Percentiles rank a stretch among this genome's conserved stretches.
These are phyloP conservation scores for Channa argus DNA, from an alignment of 2,113 vertebrate genomes.

Conservation along the genomic window DNA sequence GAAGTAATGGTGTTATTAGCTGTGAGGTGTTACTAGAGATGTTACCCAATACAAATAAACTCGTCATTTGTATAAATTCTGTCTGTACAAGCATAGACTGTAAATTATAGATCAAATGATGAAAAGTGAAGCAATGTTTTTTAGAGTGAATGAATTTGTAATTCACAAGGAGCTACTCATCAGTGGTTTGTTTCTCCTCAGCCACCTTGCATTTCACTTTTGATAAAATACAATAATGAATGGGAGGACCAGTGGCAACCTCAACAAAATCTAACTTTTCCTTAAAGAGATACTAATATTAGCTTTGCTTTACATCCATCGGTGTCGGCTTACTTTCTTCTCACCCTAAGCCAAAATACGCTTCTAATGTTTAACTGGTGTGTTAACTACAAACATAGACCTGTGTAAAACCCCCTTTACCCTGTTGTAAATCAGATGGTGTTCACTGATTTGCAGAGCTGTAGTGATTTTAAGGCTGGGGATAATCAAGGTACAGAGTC, in stretches of 20 bases:
- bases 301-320: not conserved
- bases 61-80: no score
- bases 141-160: not conserved
- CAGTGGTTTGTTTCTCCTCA: no score
- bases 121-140: no score
- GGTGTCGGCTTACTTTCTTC: not conserved
- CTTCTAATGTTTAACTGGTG: not conserved
- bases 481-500: not conserved
- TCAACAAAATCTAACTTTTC: not conserved
- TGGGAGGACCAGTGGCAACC: no score
- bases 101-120: no score
- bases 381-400: not conserved
- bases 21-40: not conserved
- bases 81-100: no score
- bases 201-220: no score
- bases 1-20: no score
- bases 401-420: constrained; percentile 2
- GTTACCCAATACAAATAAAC: no score
- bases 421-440: constrained; percentile 12
- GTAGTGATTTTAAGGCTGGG: constrained; percentile 6
- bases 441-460: constrained; percentile 21
- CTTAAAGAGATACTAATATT: not conserved
- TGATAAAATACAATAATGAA: no score
- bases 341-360: not conserved
- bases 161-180: not conserved